phyloP scores from a whole-genome alignment of 2,797 vertebrate genomes.

The Malurus splendens region DNA sequence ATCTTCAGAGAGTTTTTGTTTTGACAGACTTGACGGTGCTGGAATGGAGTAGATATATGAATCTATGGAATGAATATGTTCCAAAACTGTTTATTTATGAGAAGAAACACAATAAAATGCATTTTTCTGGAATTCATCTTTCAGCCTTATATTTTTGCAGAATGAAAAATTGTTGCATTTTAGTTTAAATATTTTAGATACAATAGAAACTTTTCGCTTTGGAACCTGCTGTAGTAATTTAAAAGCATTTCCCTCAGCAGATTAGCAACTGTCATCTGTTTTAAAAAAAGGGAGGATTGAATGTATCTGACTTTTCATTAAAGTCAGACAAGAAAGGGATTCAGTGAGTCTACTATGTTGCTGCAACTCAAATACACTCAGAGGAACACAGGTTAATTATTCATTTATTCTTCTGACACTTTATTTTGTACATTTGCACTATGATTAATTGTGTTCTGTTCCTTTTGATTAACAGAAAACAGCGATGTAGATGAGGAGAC shows the following conservation, averaged over 20 bases:
- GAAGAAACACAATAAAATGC: background rate
- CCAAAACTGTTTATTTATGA: background rate
- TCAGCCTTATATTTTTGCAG: background rate
- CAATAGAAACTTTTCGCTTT: background rate
- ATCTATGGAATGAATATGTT: background rate
- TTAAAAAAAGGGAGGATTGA: background rate
- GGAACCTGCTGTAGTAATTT: background rate
- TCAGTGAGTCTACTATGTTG: background rate
- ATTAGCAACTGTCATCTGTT: background rate
- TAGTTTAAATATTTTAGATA: background rate
- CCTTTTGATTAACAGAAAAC: conserved; percentile 68
- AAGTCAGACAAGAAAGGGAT: background rate
- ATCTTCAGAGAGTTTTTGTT: background rate
- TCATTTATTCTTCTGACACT: conserved; percentile 31
- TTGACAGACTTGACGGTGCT: background rate
- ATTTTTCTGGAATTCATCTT: background rate
- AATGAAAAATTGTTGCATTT: background rate
- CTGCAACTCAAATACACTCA: background rate
- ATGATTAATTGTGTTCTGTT: conserved; percentile 15
- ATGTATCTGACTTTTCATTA: background rate
- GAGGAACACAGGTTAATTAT: conserved; percentile 41
- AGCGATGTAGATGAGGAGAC: conserved; percentile 80
- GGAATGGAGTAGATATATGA: background rate
- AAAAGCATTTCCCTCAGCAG: background rate
- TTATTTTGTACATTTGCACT: conserved; percentile 4